Evolutionary conservation across 2,797 vertebrate species (phyloP).

Genomic region (Sarcoramphus papa): DNA sequence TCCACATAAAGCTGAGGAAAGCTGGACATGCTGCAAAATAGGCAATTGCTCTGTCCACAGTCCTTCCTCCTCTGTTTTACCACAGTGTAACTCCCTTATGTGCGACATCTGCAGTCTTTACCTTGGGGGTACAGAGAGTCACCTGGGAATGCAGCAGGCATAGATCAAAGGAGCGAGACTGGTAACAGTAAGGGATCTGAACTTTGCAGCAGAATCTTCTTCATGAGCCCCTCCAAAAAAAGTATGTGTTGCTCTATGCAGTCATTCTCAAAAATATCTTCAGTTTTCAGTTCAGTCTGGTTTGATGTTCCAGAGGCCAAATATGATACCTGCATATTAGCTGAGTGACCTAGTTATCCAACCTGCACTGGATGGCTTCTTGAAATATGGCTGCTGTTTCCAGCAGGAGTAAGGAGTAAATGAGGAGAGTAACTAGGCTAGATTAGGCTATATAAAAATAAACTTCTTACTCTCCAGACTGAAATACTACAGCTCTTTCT

Average conservation of each 20-base stretch:
- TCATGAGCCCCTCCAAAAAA: not conserved
- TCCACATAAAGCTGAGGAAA: not conserved
- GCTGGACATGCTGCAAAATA: not conserved
- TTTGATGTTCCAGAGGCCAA: not conserved
- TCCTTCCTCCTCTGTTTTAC: not conserved
- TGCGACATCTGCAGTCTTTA: not conserved
- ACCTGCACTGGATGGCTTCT: not conserved
- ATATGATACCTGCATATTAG: not conserved
- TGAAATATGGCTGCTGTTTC: not conserved
- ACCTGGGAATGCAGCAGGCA: not conserved
- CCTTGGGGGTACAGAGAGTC: not conserved
- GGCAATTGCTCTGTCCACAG: not conserved
- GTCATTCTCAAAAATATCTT: not conserved
- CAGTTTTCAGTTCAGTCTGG: not conserved
- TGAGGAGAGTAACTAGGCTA: not conserved
- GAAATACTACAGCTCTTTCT: not conserved
- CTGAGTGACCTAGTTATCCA: not conserved
- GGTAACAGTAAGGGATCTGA: not conserved
- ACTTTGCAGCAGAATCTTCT: not conserved
- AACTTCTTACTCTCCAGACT: not conserved
- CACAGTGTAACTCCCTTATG: not conserved
- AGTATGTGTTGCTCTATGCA: not conserved
- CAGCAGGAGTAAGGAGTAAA: not conserved
- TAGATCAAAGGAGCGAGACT: fast-evolving
- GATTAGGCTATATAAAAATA: not conserved